Conservation (phyloP, 2,113 vertebrate genomes). For the Pterocles gutturalis region DNA sequence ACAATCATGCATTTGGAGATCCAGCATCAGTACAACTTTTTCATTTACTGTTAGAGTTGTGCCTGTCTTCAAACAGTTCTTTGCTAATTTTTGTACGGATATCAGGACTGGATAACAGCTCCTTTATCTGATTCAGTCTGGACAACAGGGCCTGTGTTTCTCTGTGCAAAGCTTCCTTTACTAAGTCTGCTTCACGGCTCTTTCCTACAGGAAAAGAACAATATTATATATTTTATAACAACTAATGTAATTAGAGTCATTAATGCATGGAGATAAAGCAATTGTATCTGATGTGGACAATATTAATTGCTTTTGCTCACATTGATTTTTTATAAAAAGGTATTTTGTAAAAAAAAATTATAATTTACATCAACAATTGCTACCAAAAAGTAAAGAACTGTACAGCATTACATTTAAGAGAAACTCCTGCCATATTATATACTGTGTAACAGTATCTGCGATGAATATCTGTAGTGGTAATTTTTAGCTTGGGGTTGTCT, state of each 20-base stretch:
- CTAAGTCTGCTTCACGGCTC: slow-evolving; percentile 74
- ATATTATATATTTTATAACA: slow-evolving; percentile 70
- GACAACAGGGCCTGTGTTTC: slow-evolving; percentile 77
- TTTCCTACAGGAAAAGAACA: slow-evolving; percentile 79
- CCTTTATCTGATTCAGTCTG: slow-evolving; percentile 81
- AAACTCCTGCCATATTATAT: slow-evolving; percentile 28
- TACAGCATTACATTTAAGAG: slow-evolving; percentile 32
- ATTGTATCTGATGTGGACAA: not conserved
- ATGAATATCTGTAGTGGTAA: slow-evolving; percentile 40
- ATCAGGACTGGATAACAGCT: slow-evolving; percentile 79
- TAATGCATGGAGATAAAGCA: slow-evolving; percentile 23
- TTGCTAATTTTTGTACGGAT: slow-evolving; percentile 78
- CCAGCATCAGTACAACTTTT: slow-evolving; percentile 14
- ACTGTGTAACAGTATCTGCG: slow-evolving; percentile 54
- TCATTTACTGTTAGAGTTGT: slow-evolving; percentile 22
- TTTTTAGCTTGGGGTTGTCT: slow-evolving; percentile 58
- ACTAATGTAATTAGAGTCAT: slow-evolving; percentile 38
- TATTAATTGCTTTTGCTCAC: slow-evolving; percentile 3
- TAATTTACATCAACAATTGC: slow-evolving; percentile 68
- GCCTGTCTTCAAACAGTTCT: slow-evolving; percentile 79
- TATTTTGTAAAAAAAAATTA: slow-evolving; percentile 75
- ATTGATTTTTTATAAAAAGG: slow-evolving; percentile 68
- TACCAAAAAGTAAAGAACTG: slow-evolving; percentile 71
- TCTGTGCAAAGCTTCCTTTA: slow-evolving; percentile 79
- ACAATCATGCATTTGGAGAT: slow-evolving; percentile 21